A percentile compares a stretch with the other conserved stretches of the same genome.
These are phyloP conservation scores for Danaus chrysippus DNA, from an alignment of 2,888 invertebrate species.

Conservation along the genomic window DNA sequence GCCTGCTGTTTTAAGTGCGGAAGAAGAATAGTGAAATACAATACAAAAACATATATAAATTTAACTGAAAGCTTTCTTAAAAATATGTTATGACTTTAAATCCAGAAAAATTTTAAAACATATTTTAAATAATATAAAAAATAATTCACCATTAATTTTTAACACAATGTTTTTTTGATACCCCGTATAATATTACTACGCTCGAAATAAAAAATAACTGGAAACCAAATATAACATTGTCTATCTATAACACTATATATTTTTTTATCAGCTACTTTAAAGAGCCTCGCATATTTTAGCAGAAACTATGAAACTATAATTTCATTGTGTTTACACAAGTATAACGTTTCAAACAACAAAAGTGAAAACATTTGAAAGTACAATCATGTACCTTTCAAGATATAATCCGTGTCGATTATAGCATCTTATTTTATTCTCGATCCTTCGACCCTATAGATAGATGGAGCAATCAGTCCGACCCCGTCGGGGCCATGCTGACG, in stretches of 20 bases:
- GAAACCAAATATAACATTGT: too few relatives aligned
- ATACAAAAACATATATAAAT: neutral
- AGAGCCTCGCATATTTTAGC: too few relatives aligned
- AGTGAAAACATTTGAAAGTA: neutral
- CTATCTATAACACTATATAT: too few relatives aligned
- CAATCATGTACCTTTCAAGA: conserved; percentile 20
- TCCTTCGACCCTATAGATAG: conserved; percentile 59
- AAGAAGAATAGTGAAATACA: neutral
- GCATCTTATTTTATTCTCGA: conserved; percentile 61
- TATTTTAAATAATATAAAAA: too few relatives aligned
- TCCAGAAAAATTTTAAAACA: too few relatives aligned
- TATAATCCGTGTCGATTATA: conserved; percentile 43
- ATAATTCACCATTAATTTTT: too few relatives aligned
- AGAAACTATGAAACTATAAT: neutral
- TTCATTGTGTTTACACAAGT: neutral
- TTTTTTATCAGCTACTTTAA: too few relatives aligned
- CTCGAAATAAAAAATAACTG: too few relatives aligned
- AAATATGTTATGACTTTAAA: neutral
- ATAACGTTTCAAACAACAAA: neutral
- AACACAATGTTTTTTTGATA: too few relatives aligned
- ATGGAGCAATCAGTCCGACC: conserved; percentile 70
- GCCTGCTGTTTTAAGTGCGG: conserved; percentile 46
- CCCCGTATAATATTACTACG: too few relatives aligned
- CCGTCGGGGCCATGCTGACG: conserved; percentile 61
- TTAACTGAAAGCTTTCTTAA: neutral